A percentile compares a stretch with the other conserved stretches of the same genome.
phyloP scores from a whole-genome alignment of 1,140 invertebrate genomes.

The Bombus balteatus region DNA sequence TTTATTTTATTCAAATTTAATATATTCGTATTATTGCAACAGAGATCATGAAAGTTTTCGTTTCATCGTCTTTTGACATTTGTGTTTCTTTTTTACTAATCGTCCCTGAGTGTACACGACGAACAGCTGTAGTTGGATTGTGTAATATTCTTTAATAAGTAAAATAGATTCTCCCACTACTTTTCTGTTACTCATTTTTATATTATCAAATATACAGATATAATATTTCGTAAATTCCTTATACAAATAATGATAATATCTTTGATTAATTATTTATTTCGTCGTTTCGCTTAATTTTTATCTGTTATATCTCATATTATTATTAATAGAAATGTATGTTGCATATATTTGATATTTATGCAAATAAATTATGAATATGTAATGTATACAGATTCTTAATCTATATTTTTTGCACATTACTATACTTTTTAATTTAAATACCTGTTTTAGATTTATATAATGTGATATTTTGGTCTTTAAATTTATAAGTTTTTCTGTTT shows the following conservation, averaged over 20 bases:
- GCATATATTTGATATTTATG: neutral
- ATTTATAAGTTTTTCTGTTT: neutral
- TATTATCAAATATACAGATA: slow-evolving; percentile 49
- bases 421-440: no score
- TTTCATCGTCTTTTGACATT: slow-evolving; percentile 8
- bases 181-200: slow-evolving; percentile 20
- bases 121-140: slow-evolving; percentile 70
- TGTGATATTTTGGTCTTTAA: no score
- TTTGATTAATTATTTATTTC: neutral
- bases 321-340: slow-evolving; percentile 38
- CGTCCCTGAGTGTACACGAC: slow-evolving; percentile 51
- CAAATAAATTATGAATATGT: slow-evolving; percentile 2
- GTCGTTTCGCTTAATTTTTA: neutral
- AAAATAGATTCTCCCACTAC: slow-evolving; percentile 66
- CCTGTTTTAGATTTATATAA: no score
- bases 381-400: neutral
- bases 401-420: neutral
- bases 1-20: neutral
- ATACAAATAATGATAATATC: neutral
- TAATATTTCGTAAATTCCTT: slow-evolving; percentile 27
- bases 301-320: slow-evolving; percentile 10
- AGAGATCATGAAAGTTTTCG: neutral
- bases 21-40: neutral
- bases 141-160: slow-evolving; percentile 65
- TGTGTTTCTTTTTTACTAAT: slow-evolving; percentile 43